phyloP scores from a whole-genome alignment of 2,113 vertebrate species.

The Limnothrissa miodon region DNA sequence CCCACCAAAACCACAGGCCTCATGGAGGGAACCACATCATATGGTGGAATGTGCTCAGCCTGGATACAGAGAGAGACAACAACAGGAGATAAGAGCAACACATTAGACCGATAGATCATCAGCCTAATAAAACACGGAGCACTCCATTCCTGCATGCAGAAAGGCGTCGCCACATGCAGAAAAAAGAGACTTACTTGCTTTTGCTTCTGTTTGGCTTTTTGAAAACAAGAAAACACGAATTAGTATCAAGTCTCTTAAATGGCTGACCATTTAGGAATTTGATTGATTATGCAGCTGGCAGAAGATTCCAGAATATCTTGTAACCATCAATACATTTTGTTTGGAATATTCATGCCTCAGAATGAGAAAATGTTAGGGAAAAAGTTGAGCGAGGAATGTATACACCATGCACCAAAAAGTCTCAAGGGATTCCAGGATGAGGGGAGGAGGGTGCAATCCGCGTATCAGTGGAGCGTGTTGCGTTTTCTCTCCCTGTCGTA shows the following conservation, averaged over 20 bases:
- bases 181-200: slow-evolving; percentile 83
- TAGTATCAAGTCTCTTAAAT: slow-evolving; percentile 36
- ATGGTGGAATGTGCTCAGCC: slow-evolving; percentile 88
- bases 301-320: neutral
- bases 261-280: neutral
- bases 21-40: slow-evolving; percentile 96
- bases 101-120: neutral
- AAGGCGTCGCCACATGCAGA: slow-evolving; percentile 10
- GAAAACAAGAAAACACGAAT: slow-evolving; percentile 70
- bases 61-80: slow-evolving; percentile 13
- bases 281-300: neutral
- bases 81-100: neutral
- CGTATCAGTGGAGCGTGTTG: neutral
- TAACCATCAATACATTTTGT: neutral
- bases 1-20: slow-evolving; percentile 94
- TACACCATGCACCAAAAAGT: neutral
- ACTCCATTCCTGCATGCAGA: slow-evolving; percentile 11
- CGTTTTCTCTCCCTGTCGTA: slow-evolving; percentile 41
- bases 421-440: neutral
- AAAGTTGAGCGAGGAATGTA: neutral
- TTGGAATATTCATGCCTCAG: neutral
- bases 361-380: neutral
- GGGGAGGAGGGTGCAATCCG: neutral
- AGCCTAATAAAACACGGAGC: neutral
- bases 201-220: slow-evolving; percentile 96